Conservation (phyloP, 2,888 invertebrate genomes). For the Drosophila borborema region DNA sequence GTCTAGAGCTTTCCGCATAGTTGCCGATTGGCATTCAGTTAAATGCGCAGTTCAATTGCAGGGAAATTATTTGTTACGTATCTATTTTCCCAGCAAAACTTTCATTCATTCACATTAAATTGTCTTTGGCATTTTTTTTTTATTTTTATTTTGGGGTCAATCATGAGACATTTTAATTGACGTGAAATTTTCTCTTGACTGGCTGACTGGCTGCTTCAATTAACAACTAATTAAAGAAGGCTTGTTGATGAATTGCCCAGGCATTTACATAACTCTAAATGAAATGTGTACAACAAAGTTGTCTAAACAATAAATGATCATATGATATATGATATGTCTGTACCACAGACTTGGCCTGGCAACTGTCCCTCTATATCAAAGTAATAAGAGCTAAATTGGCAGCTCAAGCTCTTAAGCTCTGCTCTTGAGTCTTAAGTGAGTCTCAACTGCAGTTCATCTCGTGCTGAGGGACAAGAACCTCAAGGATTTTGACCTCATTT, state of each 20-base stretch:
- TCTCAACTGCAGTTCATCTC: slow-evolving; percentile 10
- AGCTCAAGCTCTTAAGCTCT: slow-evolving; percentile 3
- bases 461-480: slow-evolving; percentile 83
- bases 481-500: slow-evolving; percentile 83
- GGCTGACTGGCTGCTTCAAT: slow-evolving; percentile 26
- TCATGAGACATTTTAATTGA: slow-evolving; percentile 35
- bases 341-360: not conserved
- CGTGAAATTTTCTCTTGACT: slow-evolving; percentile 40
- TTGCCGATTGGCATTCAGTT: slow-evolving; percentile 50
- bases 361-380: slow-evolving; percentile 45
- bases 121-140: not conserved
- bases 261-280: slow-evolving; percentile 49
- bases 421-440: slow-evolving; percentile 15
- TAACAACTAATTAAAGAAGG: slow-evolving; percentile 39
- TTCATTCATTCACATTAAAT: slow-evolving; percentile 28
- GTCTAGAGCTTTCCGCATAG: slow-evolving; percentile 50
- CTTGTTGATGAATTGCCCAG: slow-evolving; percentile 27
- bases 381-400: not conserved
- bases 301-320: slow-evolving; percentile 8
- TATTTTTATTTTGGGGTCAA: slow-evolving; percentile 23
- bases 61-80: slow-evolving; percentile 10
- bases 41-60: slow-evolving; percentile 31
- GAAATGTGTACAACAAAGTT: slow-evolving; percentile 43
- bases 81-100: slow-evolving; percentile 46
- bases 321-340: not conserved